Base-by-base conservation (phyloP, 2,797 vertebrate genomes). In the Poliocrania exsul region DNA sequence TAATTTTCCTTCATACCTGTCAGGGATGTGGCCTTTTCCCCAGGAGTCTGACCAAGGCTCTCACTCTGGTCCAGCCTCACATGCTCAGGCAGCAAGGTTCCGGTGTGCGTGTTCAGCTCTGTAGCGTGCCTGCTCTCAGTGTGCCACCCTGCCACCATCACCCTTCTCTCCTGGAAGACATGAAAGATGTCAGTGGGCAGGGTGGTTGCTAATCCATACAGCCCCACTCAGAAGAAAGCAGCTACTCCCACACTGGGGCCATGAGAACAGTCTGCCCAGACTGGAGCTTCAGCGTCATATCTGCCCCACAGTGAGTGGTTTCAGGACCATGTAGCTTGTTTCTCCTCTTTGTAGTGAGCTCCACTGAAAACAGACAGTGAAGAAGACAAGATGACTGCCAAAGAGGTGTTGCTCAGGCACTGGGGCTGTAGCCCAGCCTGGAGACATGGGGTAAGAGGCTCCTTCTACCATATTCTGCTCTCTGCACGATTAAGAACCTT, bases 361-460 rank as follows among this genome's bases (percentile, higher is more conserved):
- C 37, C 40, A 35, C 6, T 75, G 78, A 81, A 21, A 82, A 38
- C 16, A 38, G 87, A 21, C 16, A 40, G 50, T 82, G 57, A 40
- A 86, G 62, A 77, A 44, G 53, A 31, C 37, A 37, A 51, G 66
- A 26, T 58, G n/a, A 38, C 64, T 58, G 66, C 72, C 9, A 5
- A 49, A 62, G 66, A 77, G 20, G 62, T 61, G 7, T 50, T 90
- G 19, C 66, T 58, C 1, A 0, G 56, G 3, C 3, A 5, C 42
- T 17, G 40, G 53, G 44, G 40, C 67, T 65, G 51, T 50, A 87
- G 26, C 35, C 28, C 6, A 11, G 23, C 29, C 50, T 65, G 12
- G 81, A 26, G 8, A 29, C 13, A 1, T 16, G 24, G 12, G 5
- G 1, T 0, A 0, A 57, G 56, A 88, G n/a, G n/a, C 20, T 73